Evolutionary conservation across 2,888 invertebrate species (phyloP), one percentile per base, ranked within the genome.

Genomic region (Ophion costatus): DNA sequence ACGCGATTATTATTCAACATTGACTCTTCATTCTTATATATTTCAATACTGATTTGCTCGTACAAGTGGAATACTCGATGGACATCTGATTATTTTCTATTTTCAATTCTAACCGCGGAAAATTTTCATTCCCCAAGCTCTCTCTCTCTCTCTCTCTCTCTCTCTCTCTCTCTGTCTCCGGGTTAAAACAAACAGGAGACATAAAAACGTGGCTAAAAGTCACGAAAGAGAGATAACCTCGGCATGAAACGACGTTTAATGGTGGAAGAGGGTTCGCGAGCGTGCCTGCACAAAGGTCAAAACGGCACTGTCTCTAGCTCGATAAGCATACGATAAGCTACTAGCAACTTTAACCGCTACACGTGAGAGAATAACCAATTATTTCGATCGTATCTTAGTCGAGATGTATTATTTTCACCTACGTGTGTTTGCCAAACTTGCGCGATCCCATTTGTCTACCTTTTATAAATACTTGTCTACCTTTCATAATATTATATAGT

Each of bases 221-320:
- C 61, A 64, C 59, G 59, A 59, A 51, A 38, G 59, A 59, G 42
- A 38, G 66, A 56, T 66, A 79, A 82, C 66, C 71, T 82, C 66
- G 61, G 20, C 9, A 67, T 75, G 66, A 73, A 67, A 73, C 82
- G 82, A 82, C 76, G 82, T 59, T 76, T 76, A 82, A 66, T 80
- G 70, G 75, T 76, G 84, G 82, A 81, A 82, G 79, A 66, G 66
- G 82, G 82, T 82, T 71, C 71, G 61, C 84, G 84, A 82, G 71
- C 75, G 70, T 67, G 66, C 71, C 33, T 80, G 84, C 75, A 79
- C 84, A 84, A 84, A 84, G 84, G 74, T 82, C 84, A 84, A 75
- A 78, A 61, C 57, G 56, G 42, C 79, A 71, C 84, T 79, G 75
- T 79, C 71, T 78, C 84, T 82, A 84, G 82, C 38, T 59, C 56